phyloP scores from a whole-genome alignment of 2,113 vertebrate species.

The Cyprinodon brontotheroides region DNA sequence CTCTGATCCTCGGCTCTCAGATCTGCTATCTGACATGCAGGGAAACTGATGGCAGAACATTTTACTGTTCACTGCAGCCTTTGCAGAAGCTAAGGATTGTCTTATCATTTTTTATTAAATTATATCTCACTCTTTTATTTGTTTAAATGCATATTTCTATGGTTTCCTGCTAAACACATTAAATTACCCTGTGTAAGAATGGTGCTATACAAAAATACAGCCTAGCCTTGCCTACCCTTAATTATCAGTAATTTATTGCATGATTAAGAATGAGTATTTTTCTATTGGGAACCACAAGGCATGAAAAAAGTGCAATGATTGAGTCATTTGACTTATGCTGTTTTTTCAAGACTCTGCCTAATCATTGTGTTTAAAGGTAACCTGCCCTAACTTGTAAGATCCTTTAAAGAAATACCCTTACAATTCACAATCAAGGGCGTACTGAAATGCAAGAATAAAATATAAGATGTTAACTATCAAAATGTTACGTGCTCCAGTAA shows the following conservation, averaged over 20 bases:
- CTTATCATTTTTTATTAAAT: not conserved
- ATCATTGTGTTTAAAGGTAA: not conserved
- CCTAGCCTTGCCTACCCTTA: not conserved
- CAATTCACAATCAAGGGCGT: accelerated
- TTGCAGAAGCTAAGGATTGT: too few species aligned
- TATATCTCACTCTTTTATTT: too few species aligned
- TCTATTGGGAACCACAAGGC: not conserved
- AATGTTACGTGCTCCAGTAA: not conserved
- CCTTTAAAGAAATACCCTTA: too few species aligned
- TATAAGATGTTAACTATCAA: not conserved
- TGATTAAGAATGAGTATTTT: not conserved
- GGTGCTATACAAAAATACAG: not conserved
- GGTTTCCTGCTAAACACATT: not conserved
- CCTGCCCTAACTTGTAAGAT: not conserved
- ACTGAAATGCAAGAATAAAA: not conserved
- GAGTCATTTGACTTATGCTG: not conserved
- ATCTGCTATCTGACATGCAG: not conserved
- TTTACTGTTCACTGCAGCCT: not conserved
- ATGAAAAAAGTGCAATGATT: not conserved
- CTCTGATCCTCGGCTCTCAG: not conserved
- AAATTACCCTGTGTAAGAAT: not conserved
- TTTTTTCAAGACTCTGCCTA: not conserved
- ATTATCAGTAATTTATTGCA: not conserved
- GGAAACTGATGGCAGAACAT: not conserved
- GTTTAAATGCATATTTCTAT: not conserved